Evolutionary conservation across 1,140 invertebrate species (phyloP).

Genomic region (Lordiphosa mommai): DNA sequence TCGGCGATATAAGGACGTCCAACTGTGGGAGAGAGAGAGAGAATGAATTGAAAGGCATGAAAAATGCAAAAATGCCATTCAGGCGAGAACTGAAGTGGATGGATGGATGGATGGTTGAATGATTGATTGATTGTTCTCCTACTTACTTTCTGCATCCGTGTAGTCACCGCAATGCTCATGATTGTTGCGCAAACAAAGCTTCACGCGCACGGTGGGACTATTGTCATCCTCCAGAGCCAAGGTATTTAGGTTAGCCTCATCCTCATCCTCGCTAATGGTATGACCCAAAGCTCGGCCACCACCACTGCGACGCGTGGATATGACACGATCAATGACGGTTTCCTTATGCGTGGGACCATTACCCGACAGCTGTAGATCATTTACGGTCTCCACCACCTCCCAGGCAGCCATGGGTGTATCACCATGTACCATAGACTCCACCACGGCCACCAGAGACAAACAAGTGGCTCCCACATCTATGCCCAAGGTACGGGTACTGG

Average conservation of each 20-base stretch:
- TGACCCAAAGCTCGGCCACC: slow-evolving; percentile 80
- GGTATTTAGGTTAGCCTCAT: slow-evolving; percentile 80
- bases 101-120: slow-evolving; percentile 41
- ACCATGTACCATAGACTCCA: slow-evolving; percentile 84
- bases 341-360: slow-evolving; percentile 85
- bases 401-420: slow-evolving; percentile 83
- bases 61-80: slow-evolving; percentile 69
- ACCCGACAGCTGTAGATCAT: slow-evolving; percentile 84
- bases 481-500: slow-evolving; percentile 85
- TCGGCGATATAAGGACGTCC: slow-evolving; percentile 89
- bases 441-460: slow-evolving; percentile 85
- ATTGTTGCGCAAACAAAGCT: slow-evolving; percentile 88
- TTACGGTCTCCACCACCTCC: slow-evolving; percentile 86
- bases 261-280: slow-evolving; percentile 72
- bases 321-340: slow-evolving; percentile 82
- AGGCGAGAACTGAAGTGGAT: slow-evolving; percentile 48
- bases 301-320: slow-evolving; percentile 69
- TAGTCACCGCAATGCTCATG: slow-evolving; percentile 91
- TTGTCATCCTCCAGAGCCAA: slow-evolving; percentile 80
- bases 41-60: slow-evolving; percentile 50
- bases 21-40: slow-evolving; percentile 81
- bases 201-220: slow-evolving; percentile 86
- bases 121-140: slow-evolving; percentile 49
- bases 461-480: slow-evolving; percentile 89
- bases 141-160: slow-evolving; percentile 89